A percentile compares a stretch with the other conserved stretches of the same genome.
These are phyloP conservation scores for Orycteropus afer DNA, from an alignment of 2,113 vertebrate genomes.

Conservation along the genomic window DNA sequence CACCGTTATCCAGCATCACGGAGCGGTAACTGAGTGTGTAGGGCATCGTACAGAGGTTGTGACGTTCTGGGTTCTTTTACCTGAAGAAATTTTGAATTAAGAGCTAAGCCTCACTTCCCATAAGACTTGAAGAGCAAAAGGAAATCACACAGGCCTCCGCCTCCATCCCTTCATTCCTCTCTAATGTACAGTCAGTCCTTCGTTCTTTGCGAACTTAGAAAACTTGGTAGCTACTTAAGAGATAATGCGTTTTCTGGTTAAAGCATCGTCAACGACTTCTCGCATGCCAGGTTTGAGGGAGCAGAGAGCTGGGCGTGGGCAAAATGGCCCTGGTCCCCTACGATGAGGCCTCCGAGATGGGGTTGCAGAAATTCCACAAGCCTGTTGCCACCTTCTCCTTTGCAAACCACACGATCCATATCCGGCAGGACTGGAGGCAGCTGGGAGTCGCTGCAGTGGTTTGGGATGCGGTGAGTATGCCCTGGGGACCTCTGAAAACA, in stretches of 20 bases:
- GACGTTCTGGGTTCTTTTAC: not conserved
- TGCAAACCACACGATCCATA: slow-evolving; percentile 86
- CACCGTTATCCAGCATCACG: not conserved
- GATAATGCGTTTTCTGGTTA: not conserved
- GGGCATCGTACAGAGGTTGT: too few species aligned
- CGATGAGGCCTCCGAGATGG: slow-evolving; percentile 80
- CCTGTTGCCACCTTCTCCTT: slow-evolving; percentile 89
- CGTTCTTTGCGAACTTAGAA: not conserved
- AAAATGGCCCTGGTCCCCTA: slow-evolving; percentile 95
- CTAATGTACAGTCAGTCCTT: too few species aligned
- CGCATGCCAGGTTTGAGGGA: slow-evolving; percentile 1
- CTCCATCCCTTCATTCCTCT: not conserved
- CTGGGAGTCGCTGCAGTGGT: slow-evolving; percentile 96
- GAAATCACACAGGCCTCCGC: not conserved
- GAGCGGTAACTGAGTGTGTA: not conserved
- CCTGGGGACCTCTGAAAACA: not conserved
- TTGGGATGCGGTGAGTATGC: slow-evolving; percentile 94
- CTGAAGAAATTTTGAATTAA: not conserved
- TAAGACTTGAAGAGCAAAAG: not conserved
- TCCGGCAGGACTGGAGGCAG: slow-evolving; percentile 94
- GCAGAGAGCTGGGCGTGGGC: not conserved
- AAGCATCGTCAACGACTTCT: not conserved
- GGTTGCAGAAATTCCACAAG: slow-evolving; percentile 91
- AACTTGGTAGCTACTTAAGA: not conserved
- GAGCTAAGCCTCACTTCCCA: not conserved